Conservation (phyloP, 2,113 vertebrate species). For the Abramis brama region DNA sequence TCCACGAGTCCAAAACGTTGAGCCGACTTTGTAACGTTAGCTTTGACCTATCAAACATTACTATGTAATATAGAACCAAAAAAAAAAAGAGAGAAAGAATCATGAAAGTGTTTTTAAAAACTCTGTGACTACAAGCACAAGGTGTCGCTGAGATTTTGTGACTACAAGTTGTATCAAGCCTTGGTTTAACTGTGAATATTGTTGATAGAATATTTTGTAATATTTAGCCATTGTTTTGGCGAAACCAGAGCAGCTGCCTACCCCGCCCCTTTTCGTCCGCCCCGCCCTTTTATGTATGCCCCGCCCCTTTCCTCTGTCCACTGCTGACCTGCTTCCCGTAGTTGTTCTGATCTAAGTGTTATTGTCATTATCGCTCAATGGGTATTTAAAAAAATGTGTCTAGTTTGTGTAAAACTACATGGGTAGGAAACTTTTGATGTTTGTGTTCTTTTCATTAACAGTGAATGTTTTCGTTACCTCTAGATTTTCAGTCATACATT, state of each 20-base stretch:
- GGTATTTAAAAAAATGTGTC: conserved; percentile 63
- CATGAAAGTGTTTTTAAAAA: conserved; percentile 52
- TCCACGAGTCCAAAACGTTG: conserved; percentile 47
- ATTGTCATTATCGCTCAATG: conserved; percentile 67
- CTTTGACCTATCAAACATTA: conserved; percentile 47
- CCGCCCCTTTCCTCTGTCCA: conserved; percentile 61
- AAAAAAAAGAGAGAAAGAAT: conserved; percentile 49
- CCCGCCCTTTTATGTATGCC: conserved; percentile 47
- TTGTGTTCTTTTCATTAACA: conserved; percentile 72
- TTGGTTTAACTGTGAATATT: conserved; percentile 77
- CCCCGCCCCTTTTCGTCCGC: conserved; percentile 60
- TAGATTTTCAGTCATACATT: conserved; percentile 53
- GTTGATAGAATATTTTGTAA: conserved; percentile 85
- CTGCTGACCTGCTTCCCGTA: conserved; percentile 73
- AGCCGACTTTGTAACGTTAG: conserved; percentile 61
- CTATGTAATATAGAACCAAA: conserved; percentile 58
- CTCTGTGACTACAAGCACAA: conserved; percentile 75
- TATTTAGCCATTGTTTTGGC: conserved; percentile 80
- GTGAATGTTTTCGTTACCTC: conserved; percentile 39
- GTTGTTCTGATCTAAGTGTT: conserved; percentile 73
- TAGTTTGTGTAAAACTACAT: conserved; percentile 73
- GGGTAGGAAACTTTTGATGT: conserved; percentile 74
- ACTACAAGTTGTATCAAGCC: conserved; percentile 70
- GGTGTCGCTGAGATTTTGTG: conserved; percentile 73
- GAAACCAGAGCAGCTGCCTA: conserved; percentile 78